Conservation (phyloP, 1,140 invertebrate genomes). For the Scaptomyza pallida region DNA sequence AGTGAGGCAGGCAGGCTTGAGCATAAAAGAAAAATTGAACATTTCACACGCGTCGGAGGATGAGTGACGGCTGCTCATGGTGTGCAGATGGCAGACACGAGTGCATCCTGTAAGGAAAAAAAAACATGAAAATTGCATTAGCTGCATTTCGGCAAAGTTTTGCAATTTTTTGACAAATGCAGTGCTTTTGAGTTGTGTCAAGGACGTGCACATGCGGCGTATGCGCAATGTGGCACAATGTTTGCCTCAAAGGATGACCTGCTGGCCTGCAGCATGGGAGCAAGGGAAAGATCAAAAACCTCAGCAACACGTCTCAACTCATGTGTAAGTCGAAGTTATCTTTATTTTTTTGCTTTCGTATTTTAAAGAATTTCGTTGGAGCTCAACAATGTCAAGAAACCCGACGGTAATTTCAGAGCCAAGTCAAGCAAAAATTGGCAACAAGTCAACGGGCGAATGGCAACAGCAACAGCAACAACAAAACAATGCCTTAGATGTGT, state of each 20-base stretch:
- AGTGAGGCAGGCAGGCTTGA: constrained; percentile 7
- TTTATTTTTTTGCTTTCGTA: too few species aligned
- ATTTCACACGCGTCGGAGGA: background rate
- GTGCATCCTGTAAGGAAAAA: constrained; percentile 19
- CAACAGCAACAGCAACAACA: too few species aligned
- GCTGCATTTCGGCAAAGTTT: constrained; percentile 29
- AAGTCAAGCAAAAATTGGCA: constrained; percentile 66
- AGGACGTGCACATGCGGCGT: constrained; percentile 14
- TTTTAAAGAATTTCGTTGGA: constrained; percentile 38
- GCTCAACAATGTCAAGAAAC: constrained; percentile 39
- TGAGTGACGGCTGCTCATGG: background rate
- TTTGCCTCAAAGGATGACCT: constrained; percentile 3
- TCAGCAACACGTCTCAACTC: constrained; percentile 19
- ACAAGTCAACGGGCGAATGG: constrained; percentile 62
- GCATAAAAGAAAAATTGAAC: background rate
- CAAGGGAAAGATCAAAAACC: constrained; percentile 4
- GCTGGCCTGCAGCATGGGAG: background rate
- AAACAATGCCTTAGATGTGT: constrained; percentile 67
- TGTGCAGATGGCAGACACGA: background rate
- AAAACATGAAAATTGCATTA: constrained; percentile 51
- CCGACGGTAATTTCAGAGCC: constrained; percentile 32
- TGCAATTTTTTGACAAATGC: constrained; percentile 35
- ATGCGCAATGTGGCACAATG: constrained; percentile 11
- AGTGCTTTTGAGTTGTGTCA: constrained; percentile 8
- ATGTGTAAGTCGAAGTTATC: constrained; percentile 55